These are phyloP conservation scores for Arnoldichthys spilopterus DNA, from an alignment of 2,797 vertebrate genomes.

Conservation along the genomic window DNA sequence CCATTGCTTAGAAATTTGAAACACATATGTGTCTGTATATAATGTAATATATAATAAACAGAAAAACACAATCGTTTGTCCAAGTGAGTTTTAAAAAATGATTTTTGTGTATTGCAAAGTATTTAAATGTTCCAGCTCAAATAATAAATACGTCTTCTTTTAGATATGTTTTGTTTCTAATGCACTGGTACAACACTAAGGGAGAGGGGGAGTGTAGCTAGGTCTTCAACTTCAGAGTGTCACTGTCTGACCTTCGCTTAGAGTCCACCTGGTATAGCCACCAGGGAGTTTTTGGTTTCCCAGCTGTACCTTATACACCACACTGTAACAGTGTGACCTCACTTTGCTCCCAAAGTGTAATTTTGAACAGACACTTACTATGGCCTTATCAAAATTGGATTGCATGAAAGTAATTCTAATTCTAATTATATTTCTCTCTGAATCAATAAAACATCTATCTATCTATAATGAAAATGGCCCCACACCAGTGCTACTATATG, in stretches of 20 bases:
- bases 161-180: not conserved
- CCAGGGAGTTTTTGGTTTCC: constrained; percentile 47
- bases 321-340: constrained; percentile 32
- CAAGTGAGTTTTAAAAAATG: too few species aligned
- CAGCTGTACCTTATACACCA: constrained; percentile 27
- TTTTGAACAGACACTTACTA: not conserved
- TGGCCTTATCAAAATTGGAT: not conserved
- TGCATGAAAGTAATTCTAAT: too few species aligned
- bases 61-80: too few species aligned
- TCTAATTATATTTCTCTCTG: too few species aligned
- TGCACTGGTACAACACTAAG: not conserved
- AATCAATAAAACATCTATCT: too few species aligned
- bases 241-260: constrained; percentile 30
- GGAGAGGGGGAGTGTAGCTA: not conserved
- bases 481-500: not conserved
- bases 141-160: not conserved
- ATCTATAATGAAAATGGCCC: not conserved
- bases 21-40: too few species aligned
- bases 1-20: too few species aligned
- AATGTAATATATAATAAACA: too few species aligned
- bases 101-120: not conserved
- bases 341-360: constrained; percentile 1
- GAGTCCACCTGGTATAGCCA: constrained; percentile 16
- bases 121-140: not conserved
- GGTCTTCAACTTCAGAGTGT: constrained; percentile 3